Evolutionary conservation across 2,113 vertebrate genomes (phyloP), one percentile per base, ranked within the genome.

Genomic region (Burhinus bistriatus): DNA sequence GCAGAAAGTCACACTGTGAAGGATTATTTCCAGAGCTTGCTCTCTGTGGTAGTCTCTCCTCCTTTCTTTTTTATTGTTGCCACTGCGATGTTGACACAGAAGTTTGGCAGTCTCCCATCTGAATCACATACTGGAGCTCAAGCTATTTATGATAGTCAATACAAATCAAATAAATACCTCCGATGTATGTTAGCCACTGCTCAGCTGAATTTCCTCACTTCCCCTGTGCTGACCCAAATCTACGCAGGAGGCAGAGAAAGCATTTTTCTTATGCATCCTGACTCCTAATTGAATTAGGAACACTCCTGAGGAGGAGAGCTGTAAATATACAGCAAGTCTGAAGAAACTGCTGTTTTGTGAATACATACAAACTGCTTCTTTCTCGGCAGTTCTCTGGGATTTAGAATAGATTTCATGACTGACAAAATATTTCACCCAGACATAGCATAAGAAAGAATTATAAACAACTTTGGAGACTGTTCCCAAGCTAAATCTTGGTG

Each of bases 11-110:
- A 88, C 49, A 5, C 49, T 59, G 65, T 49, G 93, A 79, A 82
- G 79, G 87, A 94, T 54, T 91, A 49, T 89, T 87, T 75, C 72
- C 84, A 89, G 92, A 95, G 82, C 70, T 77, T 49, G 80, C 44
- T 91, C 79, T 72, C 79, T 52, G 68, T 3, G 70, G 42, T 47
- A 16, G 36, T 21, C 15, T 82, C 79, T 92, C 72, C 90, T 70
- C 73, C 21, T 69, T 83, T 42, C 69, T 66, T 29, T 79, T 59
- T 57, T 20, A 8, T 36, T 81, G 55, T n/a, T 91, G 45, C 44
- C 73, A 27, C 82, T 61, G 69, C 4, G 12, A 40, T 82, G 79
- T 32, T 87, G 83, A 68, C 93, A 87, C 27, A 30, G 75, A 66
- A 59, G 42, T 58, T 82, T 89, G 93, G 82, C 83, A 71, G 42